These are phyloP conservation scores for Bathynomus jamesi DNA, from an alignment of 1,140 invertebrate genomes.

Conservation along the genomic window DNA sequence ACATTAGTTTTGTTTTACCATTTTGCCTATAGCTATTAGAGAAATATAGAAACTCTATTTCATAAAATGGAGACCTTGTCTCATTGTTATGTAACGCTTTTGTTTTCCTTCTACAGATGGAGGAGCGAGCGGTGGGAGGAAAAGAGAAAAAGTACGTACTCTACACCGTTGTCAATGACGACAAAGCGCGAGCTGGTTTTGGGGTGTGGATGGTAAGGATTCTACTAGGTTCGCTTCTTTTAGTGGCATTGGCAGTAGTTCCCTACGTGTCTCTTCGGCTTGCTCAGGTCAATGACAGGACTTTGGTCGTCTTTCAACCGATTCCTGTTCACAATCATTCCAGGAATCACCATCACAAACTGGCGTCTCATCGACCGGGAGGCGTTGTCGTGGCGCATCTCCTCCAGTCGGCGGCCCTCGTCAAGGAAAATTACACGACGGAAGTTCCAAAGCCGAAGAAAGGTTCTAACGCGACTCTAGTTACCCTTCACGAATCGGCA, in stretches of 20 bases:
- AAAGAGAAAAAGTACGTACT: conserved; percentile 35
- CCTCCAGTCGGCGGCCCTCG: not conserved
- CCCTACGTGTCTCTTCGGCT: conserved; percentile 29
- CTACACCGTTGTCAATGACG: conserved; percentile 31
- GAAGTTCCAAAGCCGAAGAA: not conserved
- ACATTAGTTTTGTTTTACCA: no score
- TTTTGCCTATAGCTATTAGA: no score
- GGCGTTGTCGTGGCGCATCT: no score
- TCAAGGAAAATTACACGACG: not conserved
- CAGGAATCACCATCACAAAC: not conserved
- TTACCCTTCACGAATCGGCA: not conserved
- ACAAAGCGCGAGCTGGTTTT: conserved; percentile 17
- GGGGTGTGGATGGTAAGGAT: conserved; percentile 22
- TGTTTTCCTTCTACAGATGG: no score
- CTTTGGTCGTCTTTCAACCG: conserved; percentile 32
- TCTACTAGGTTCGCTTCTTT: conserved; percentile 26
- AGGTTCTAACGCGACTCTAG: not conserved
- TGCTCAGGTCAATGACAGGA: conserved; percentile 24
- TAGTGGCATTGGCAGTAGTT: conserved; percentile 27
- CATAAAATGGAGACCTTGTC: no score
- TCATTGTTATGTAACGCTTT: no score
- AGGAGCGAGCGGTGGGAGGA: conserved; percentile 32
- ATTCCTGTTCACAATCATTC: conserved; percentile 20
- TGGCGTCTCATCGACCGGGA: no score
- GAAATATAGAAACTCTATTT: no score